These are phyloP conservation scores for Pandemis heparana DNA, from an alignment of 2,888 invertebrate species.

Conservation along the genomic window DNA sequence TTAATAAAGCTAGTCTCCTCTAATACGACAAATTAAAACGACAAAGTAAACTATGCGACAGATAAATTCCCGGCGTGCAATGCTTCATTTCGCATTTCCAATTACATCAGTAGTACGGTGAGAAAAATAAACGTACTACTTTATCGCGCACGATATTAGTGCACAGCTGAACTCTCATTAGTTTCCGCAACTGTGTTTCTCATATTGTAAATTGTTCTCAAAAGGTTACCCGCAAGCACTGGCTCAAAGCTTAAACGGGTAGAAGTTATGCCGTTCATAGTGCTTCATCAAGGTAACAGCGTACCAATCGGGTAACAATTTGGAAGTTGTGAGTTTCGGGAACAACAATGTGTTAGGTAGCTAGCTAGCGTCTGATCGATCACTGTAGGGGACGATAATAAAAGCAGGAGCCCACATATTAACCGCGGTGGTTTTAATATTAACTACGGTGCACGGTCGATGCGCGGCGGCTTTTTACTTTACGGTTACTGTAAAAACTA, in stretches of 20 bases:
- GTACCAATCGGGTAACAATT: constrained; percentile 51
- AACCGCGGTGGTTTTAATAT: constrained; percentile 64
- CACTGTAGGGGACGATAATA: constrained; percentile 55
- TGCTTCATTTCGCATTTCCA: constrained; percentile 32
- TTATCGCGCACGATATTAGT: not conserved
- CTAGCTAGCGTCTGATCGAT: constrained; percentile 62
- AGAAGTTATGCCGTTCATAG: constrained; percentile 59
- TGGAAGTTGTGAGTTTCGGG: constrained; percentile 45
- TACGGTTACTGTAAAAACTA: constrained; percentile 77
- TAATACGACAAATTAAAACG: constrained; percentile 38
- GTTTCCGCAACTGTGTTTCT: constrained; percentile 1
- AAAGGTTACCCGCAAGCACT: constrained; percentile 32
- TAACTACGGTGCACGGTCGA: constrained; percentile 64
- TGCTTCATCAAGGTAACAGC: constrained; percentile 64
- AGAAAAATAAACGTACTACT: constrained; percentile 22
- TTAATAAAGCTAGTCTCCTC: constrained; percentile 39
- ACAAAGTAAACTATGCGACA: constrained; percentile 40
- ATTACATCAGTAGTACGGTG: constrained; percentile 7
- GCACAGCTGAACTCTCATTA: constrained; percentile 15
- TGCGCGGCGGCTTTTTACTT: constrained; percentile 65
- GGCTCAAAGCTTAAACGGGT: constrained; percentile 43
- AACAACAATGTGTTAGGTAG: constrained; percentile 62
- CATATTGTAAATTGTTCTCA: constrained; percentile 21
- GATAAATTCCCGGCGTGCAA: constrained; percentile 35
- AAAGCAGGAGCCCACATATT: constrained; percentile 55